These are phyloP conservation scores for Cylloceria caligata DNA, from an alignment of 2,888 invertebrate species.

Conservation along the genomic window DNA sequence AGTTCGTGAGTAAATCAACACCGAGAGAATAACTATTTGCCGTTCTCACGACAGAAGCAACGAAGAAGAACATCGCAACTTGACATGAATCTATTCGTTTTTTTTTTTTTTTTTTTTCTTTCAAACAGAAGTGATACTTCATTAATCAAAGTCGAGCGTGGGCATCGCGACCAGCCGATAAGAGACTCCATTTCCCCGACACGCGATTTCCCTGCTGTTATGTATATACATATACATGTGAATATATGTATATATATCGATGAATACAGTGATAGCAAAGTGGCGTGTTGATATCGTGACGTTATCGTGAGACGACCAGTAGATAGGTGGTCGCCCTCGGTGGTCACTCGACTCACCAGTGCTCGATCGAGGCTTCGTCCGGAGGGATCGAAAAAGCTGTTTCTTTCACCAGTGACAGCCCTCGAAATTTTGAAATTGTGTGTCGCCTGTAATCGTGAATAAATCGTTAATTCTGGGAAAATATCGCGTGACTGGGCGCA, in stretches of 20 bases:
- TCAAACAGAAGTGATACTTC: constrained; percentile 51
- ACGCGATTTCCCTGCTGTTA: constrained; percentile 58
- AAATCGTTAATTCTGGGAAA: constrained; percentile 1
- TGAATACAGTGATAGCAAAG: constrained; percentile 61
- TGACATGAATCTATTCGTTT: constrained; percentile 9
- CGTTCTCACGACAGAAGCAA: background rate
- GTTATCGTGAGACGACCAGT: constrained; percentile 64
- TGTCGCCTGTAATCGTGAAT: background rate
- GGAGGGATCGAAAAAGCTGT: constrained; percentile 19
- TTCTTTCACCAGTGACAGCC: background rate
- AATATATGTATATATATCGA: constrained; percentile 7
- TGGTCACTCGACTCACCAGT: constrained; percentile 60
- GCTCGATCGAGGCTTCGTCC: constrained; percentile 60
- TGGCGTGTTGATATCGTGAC: constrained; percentile 65
- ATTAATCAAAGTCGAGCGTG: constrained; percentile 62
- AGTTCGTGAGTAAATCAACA: background rate
- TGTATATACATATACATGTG: constrained; percentile 35
- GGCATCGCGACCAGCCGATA: constrained; percentile 66
- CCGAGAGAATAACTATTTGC: background rate
- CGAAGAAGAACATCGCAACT: constrained; percentile 1
- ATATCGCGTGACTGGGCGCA: background rate
- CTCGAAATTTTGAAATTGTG: background rate
- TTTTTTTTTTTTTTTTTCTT: constrained; percentile 32
- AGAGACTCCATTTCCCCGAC: constrained; percentile 68
- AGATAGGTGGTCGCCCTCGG: constrained; percentile 62